A percentile compares a stretch with the other conserved stretches of the same genome.
Conservation (phyloP, 2,113 vertebrate species). For the Scalopus aquaticus region DNA sequence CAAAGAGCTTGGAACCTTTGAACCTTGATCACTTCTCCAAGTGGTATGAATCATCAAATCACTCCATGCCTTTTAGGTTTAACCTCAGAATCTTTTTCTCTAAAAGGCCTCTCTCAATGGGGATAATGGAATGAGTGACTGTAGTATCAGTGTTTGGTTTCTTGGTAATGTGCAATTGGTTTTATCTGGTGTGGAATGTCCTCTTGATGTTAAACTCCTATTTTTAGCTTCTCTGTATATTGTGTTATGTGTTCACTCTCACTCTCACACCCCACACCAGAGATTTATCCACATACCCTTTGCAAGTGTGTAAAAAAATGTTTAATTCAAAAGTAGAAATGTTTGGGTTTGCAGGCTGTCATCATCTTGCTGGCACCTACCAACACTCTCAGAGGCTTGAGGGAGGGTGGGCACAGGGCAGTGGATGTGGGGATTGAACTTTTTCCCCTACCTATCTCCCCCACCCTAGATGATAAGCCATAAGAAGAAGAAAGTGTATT, state of each 20-base stretch:
- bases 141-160: background rate
- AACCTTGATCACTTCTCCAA: background rate
- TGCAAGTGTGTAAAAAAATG: background rate
- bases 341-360: background rate
- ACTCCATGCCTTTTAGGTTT: slow-evolving; percentile 23
- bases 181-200: slow-evolving; percentile 33
- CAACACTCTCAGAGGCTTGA: background rate
- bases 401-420: background rate
- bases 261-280: background rate
- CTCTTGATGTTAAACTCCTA: slow-evolving; percentile 24
- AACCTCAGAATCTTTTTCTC: slow-evolving; percentile 25
- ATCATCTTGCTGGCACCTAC: background rate
- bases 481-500: background rate
- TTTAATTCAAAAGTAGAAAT: background rate
- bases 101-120: slow-evolving; percentile 13
- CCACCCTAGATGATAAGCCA: too few species aligned
- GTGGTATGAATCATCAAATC: background rate
- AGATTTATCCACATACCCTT: background rate
- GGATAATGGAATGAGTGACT: background rate
- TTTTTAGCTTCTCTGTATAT: background rate
- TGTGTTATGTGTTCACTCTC: background rate
- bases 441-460: background rate
- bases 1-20: background rate
- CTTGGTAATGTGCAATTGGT: background rate
- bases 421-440: background rate